Evolutionary conservation across 2,797 vertebrate species (phyloP), one percentile per base, ranked within the genome.

Genomic region (Danionella dracula): DNA sequence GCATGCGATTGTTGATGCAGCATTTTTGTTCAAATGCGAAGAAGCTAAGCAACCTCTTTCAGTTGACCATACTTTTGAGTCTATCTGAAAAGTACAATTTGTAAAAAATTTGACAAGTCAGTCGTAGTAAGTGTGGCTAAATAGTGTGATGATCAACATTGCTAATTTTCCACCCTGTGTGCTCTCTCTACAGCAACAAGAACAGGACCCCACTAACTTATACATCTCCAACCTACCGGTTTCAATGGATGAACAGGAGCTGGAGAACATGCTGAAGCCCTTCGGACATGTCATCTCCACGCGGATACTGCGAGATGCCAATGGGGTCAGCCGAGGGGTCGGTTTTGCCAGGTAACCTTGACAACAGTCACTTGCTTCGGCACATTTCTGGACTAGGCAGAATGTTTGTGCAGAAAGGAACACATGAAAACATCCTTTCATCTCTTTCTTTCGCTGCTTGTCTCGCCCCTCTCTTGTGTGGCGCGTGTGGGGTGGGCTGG

Each of bases 271-370:
- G 96, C 90, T 99, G 82, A 98, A 98, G 83, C 95, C 95, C 34
- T 98, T 97, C 12, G 95, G 96, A 80, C 96, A 99, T 15, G 96
- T 99, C 73, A 97, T 99, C 83, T 99, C 96, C 70, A 99, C 96
- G 37, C 88, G 96, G 81, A 96, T 99, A 89, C 92, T 99, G 68
- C 91, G 96, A 85, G 96, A 99, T 12, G 95, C 96, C 40, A 97
- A 90, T 15, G 96, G 96, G 72, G 88, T 94, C 81, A 98, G 96
- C 90, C 92, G 96, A 88, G 96, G 96, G 21, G 96, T 99, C 3
- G 96, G 96, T 76, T 99, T 99, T 82, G 96, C 96, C 77, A 93
- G 96, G 96, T 99, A 72, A 0, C 44, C 57, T 57, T 49, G 23
- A 19, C 34, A 60, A 32, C 23, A 7, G 8, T 37, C 57, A 37